Base-by-base conservation (phyloP, 2,888 invertebrate species). In the Tinea semifulvella region DNA sequence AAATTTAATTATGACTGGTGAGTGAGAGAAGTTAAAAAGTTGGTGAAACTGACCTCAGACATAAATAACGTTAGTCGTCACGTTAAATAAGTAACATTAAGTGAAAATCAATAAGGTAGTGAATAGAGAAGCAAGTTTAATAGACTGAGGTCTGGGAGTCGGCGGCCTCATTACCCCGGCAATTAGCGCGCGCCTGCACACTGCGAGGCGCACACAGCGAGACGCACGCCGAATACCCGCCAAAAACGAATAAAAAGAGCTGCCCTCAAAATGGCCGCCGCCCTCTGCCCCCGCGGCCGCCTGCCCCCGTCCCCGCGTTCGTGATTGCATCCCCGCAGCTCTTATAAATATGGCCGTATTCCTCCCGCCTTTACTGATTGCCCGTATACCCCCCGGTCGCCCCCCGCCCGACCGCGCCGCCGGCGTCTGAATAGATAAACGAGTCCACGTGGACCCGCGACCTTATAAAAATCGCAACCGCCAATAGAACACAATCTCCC, bases 231-330 rank as follows among this genome's bases (percentile, higher is more conserved):
- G 43, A 42, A 76, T 76, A 75, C 76, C 79, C 77, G 76, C 79
- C 74, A 76, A 77, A 81, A 80, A 80, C 82, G 80, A 83, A 85
- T 77, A 79, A 81, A 82, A 82, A 84, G 85, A 85, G 84, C 85
- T 84, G 85, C 85, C 86, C 86, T 86, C 86, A 86, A 86, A 86
- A 86, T 86, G 86, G 86, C 86, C 85, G 86, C 86, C 85, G 83
- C 74, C 74, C 68, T 71, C 68, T 71, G 74, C 71, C 68, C 48
- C 45, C 44, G 26, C 46, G 71, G 71, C 42, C 43, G 67, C 63
- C 63, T 68, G 62, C 61, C 66, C 74, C 79, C 74, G 79, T 72
- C 79, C 70, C 77, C 76, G 76, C 76, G 47, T 79, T 81, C 80
- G 79, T 79, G 80, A 80, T 81, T 80, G 80, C 81, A 81, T 79